phyloP scores from a whole-genome alignment of 2,888 invertebrate genomes.

The Agrochola circellaris region DNA sequence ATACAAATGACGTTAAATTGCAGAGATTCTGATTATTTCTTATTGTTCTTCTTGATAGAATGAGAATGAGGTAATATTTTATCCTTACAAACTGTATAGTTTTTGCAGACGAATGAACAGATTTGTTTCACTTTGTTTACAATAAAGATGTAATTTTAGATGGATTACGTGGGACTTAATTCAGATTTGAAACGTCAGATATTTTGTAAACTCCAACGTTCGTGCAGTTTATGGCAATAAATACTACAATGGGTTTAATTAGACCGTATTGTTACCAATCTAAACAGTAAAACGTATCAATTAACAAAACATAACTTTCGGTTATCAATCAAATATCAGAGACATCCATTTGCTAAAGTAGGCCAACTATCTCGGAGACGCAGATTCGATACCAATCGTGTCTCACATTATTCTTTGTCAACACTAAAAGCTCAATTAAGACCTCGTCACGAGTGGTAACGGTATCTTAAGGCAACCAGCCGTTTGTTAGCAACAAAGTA shows the following conservation, averaged over 20 bases:
- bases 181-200: background rate
- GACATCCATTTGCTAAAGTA: slow-evolving; percentile 67
- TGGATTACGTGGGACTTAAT: background rate
- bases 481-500: slow-evolving; percentile 59
- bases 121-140: slow-evolving; percentile 24
- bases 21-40: slow-evolving; percentile 17
- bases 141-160: slow-evolving; percentile 8
- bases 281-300: slow-evolving; percentile 48
- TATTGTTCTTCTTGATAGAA: slow-evolving; percentile 21
- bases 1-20: slow-evolving; percentile 33
- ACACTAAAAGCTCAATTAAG: slow-evolving; percentile 83
- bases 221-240: background rate
- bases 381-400: slow-evolving; percentile 73
- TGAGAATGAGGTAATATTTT: slow-evolving; percentile 14
- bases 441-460: slow-evolving; percentile 72
- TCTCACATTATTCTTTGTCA: slow-evolving; percentile 81
- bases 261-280: slow-evolving; percentile 13
- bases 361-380: slow-evolving; percentile 66
- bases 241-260: slow-evolving; percentile 14
- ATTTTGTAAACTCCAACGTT: background rate
- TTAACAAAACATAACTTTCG: slow-evolving; percentile 61
- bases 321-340: slow-evolving; percentile 65
- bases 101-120: slow-evolving; percentile 12
- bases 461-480: slow-evolving; percentile 62
- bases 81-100: background rate